Evolutionary conservation across 1,140 invertebrate species (phyloP).

Genomic region (Caenorhabditis latens): DNA sequence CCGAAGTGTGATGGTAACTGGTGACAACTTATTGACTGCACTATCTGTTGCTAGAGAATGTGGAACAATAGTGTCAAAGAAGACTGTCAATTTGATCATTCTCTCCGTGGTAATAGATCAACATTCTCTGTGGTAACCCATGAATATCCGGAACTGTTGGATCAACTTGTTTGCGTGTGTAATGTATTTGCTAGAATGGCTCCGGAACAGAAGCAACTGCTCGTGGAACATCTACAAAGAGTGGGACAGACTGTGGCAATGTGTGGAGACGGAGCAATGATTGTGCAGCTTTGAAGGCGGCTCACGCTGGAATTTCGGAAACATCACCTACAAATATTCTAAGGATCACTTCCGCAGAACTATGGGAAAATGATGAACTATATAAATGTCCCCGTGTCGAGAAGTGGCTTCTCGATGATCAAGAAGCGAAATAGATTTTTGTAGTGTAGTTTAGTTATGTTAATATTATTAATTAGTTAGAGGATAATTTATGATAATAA

Average conservation of each 20-base stretch:
- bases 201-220: conserved; percentile 94
- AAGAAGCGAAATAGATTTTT: too few relatives aligned
- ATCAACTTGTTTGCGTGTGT: conserved; percentile 76
- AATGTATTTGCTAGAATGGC: conserved; percentile 94
- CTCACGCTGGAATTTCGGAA: conserved; percentile 94
- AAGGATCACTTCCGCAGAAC: too few relatives aligned
- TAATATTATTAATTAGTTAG: too few relatives aligned
- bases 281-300: conserved; percentile 86
- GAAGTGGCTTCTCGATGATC: too few relatives aligned
- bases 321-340: too few relatives aligned
- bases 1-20: conserved; percentile 94
- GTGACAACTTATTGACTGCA: conserved; percentile 96
- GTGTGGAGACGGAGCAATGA: conserved; percentile 95
- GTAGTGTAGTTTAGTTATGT: too few relatives aligned
- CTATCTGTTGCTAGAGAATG: conserved; percentile 95
- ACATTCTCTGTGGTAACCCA: conserved; percentile 74
- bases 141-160: conserved; percentile 75
- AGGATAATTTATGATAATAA: too few relatives aligned
- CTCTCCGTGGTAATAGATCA: conserved; percentile 70
- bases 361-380: too few relatives aligned
- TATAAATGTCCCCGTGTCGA: too few relatives aligned
- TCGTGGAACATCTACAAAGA: conserved; percentile 87
- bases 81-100: conserved; percentile 77
- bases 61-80: conserved; percentile 85
- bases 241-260: conserved; percentile 89